A percentile compares a stretch with the other conserved stretches of the same genome.
phyloP scores from a whole-genome alignment of 2,113 vertebrate species.

The Grammomys surdaster region DNA sequence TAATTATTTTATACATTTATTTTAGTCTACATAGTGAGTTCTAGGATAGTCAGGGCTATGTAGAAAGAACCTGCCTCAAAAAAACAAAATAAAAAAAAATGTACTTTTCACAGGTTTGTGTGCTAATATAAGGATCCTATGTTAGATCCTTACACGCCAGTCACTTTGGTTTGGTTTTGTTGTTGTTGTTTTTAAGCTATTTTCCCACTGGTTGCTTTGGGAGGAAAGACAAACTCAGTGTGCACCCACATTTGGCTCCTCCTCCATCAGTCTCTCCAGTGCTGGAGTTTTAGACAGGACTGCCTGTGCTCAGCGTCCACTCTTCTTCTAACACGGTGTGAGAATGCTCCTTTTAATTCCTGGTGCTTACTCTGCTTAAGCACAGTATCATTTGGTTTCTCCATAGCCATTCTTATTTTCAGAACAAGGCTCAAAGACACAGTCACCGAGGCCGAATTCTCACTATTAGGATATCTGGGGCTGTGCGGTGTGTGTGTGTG shows the following conservation, averaged over 20 bases:
- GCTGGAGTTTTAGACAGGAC: not conserved
- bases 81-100: no score
- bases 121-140: not conserved
- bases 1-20: slow-evolving; percentile 61
- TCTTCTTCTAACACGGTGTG: not conserved
- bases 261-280: not conserved
- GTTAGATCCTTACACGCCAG: not conserved
- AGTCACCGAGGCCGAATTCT: slow-evolving; percentile 29
- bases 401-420: not conserved
- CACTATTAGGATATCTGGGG: not conserved
- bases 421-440: not conserved
- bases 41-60: no score
- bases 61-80: no score
- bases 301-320: not conserved
- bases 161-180: not conserved
- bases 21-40: no score
- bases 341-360: not conserved
- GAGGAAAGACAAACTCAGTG: not conserved
- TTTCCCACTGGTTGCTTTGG: not conserved
- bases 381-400: not conserved
- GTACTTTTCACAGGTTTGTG: not conserved
- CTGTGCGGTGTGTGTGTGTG: not conserved
- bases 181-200: not conserved
- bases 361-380: slow-evolving; percentile 17
- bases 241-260: not conserved